A percentile compares a stretch with the other conserved stretches of the same genome.
Conservation (phyloP, 2,113 vertebrate genomes). For the Apteryx mantelli region DNA sequence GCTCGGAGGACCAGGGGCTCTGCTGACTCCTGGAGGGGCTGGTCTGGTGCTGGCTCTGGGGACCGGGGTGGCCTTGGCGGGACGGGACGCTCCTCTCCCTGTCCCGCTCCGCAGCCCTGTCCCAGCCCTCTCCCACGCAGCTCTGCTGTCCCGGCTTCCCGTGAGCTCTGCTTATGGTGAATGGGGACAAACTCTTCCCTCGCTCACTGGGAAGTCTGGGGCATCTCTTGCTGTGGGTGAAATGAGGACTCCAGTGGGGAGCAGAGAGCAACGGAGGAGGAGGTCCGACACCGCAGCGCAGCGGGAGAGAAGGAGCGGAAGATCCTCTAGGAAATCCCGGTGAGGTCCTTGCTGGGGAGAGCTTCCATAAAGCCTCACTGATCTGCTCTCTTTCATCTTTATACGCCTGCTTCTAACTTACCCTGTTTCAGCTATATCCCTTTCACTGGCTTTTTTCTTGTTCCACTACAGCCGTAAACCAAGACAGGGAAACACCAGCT, state of each 20-base stretch:
- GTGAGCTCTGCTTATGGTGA: not conserved
- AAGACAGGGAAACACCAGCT: constrained; percentile 12
- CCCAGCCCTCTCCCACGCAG: rapidly evolving
- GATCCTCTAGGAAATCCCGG: constrained; percentile 8
- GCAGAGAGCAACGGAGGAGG: not conserved
- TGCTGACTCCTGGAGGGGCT: not conserved
- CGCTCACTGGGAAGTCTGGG: not conserved
- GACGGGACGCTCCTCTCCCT: not conserved
- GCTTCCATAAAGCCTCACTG: not conserved
- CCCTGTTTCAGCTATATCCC: constrained; percentile 29
- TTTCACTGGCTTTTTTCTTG: constrained; percentile 58
- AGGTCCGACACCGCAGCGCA: not conserved
- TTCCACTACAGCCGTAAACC: constrained; percentile 40
- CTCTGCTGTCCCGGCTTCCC: not conserved
- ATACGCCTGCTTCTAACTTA: constrained; percentile 25
- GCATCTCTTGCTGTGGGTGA: not conserved
- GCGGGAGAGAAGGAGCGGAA: not conserved
- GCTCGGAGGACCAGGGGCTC: not conserved
- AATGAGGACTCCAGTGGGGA: not conserved
- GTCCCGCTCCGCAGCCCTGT: not conserved
- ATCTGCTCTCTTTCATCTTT: constrained; percentile 53
- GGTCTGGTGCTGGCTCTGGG: no score
- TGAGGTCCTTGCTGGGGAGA: not conserved
- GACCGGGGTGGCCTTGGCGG: no score
- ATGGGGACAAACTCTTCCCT: not conserved